These are phyloP conservation scores for Mythimna lalbum DNA, from an alignment of 2,888 invertebrate genomes.

Conservation along the genomic window DNA sequence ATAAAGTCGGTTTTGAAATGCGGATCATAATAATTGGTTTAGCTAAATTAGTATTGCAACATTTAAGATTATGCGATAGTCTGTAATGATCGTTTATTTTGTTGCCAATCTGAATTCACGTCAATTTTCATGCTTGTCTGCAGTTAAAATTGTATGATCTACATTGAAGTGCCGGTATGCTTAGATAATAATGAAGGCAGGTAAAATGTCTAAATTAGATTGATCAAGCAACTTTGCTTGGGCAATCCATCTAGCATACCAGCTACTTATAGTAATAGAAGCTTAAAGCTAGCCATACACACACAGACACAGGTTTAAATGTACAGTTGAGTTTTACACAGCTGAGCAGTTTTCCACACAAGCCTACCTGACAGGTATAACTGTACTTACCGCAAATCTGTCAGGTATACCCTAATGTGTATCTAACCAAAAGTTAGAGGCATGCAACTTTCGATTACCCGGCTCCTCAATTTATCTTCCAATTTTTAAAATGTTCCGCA, in stretches of 20 bases:
- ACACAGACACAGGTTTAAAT: too few relatives aligned
- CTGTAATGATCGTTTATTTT: constrained; percentile 50
- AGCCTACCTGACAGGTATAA: too few relatives aligned
- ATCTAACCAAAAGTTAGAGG: background rate
- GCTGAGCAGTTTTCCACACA: too few relatives aligned
- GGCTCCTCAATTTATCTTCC: too few relatives aligned
- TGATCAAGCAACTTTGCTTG: constrained; percentile 5
- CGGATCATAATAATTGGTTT: constrained; percentile 60
- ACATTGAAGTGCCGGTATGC: constrained; percentile 13
- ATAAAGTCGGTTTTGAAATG: constrained; percentile 60
- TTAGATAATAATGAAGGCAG: constrained; percentile 16
- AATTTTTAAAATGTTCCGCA: too few relatives aligned
- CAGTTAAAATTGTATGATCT: constrained; percentile 32
- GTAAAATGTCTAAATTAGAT: constrained; percentile 32
- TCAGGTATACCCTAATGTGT: too few relatives aligned
- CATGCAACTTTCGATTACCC: background rate
- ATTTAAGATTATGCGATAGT: constrained; percentile 55
- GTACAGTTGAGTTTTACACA: too few relatives aligned
- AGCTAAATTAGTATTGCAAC: constrained; percentile 50
- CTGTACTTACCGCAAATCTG: too few relatives aligned
- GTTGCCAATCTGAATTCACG: constrained; percentile 39
- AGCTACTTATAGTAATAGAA: too few relatives aligned
- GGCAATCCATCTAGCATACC: background rate
- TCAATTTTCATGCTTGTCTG: constrained; percentile 44
- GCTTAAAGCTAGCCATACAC: too few relatives aligned